Evolutionary conservation across 2,797 vertebrate genomes (phyloP).

Genomic region (Melanotaenia nigrans): DNA sequence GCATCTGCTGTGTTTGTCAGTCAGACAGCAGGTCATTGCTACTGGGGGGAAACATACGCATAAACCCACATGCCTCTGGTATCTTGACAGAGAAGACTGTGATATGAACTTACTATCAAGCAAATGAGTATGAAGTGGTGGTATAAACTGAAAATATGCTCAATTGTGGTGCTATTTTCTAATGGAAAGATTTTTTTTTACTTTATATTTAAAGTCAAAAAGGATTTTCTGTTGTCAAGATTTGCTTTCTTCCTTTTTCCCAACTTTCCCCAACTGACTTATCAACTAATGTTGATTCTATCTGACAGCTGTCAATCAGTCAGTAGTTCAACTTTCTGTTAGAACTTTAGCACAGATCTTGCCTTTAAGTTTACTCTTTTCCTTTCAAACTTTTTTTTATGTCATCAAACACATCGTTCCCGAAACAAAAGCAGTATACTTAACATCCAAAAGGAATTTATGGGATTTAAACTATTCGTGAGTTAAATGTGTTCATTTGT

Average conservation of each 20-base stretch:
- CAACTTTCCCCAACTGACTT: neutral
- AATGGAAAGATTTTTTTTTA: neutral
- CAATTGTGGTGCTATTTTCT: neutral
- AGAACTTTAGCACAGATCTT: neutral
- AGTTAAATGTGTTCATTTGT: conserved; percentile 6
- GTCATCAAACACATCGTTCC: conserved; percentile 34
- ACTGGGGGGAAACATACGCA: conserved; percentile 63
- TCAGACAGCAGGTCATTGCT: conserved; percentile 81
- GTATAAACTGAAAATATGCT: neutral
- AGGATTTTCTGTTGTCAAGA: neutral
- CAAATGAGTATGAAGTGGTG: conserved; percentile 12
- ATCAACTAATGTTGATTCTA: conserved; percentile 13
- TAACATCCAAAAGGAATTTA: conserved; percentile 8
- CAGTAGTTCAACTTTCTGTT: neutral
- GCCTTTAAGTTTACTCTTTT: neutral
- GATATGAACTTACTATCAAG: conserved; percentile 14
- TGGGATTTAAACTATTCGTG: conserved; percentile 15
- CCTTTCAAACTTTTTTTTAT: neutral
- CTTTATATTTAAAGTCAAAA: neutral
- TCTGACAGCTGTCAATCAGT: conserved; percentile 5
- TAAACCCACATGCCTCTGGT: conserved; percentile 41
- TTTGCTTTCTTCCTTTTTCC: conserved; percentile 1
- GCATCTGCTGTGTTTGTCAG: conserved; percentile 98
- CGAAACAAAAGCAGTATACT: conserved; percentile 7
- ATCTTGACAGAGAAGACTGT: conserved; percentile 48